Evolutionary conservation across 2,888 invertebrate genomes (phyloP), one percentile per base, ranked within the genome.

Genomic region (Philhelius pedissequus): DNA sequence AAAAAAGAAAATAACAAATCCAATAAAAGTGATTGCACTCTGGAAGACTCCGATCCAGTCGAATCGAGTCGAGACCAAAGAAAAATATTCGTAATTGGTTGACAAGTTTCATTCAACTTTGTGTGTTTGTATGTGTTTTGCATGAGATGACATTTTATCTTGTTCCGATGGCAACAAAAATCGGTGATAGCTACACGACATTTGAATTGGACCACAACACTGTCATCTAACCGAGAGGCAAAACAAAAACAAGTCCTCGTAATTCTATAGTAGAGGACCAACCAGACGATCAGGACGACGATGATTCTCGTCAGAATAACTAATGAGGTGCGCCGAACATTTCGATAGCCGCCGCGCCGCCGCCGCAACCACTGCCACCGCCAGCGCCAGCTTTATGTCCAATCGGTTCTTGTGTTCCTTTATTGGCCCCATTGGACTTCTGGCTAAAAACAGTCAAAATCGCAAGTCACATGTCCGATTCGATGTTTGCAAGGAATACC

Each of bases 241-340:
- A 38, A 30, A 52, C 20, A 9, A 15, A 38, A 66, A 38, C 20
- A 60, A 52, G 48, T 40, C 62, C 15, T 35, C 20, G 30, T 30
- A 40, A 48, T 48, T 30, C 68, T 15, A n/a, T 35, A 9, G 18
- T 15, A 9, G 15, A 40, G 15, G 8, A 40, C 43, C 18, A 32
- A 40, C 43, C 18, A 32, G 38, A 70, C 56, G 40, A 66, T n/a
- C 25, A 58, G 40, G 27, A 38, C 20, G 66, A 73, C 66, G 78
- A 69, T 48, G 78, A 48, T 76, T 80, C 84, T 84, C 80, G 84
- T 84, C 84, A 84, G 84, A 84, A 84, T 84, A 84, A 84, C 84
- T 84, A 84, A 84, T 84, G 84, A 84, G 80, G 84, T 84, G 84
- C 84, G 84, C 84, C 79, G 71, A 75, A 84, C 84, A 84, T 84